Evolutionary conservation across 2,113 vertebrate genomes (phyloP).

Genomic region (Callipepla squamata): DNA sequence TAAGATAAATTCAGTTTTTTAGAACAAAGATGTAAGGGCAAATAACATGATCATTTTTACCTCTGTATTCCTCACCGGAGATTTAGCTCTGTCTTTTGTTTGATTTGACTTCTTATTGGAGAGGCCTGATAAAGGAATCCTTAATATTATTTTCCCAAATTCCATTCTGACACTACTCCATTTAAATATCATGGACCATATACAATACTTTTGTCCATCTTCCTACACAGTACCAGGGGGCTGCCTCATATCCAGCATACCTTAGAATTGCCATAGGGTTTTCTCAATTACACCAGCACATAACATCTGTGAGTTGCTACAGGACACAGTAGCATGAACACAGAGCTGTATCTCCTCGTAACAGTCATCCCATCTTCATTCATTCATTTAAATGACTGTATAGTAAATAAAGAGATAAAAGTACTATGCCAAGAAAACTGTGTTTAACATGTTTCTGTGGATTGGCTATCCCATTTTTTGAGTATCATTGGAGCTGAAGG

Average conservation of each 20-base stretch:
- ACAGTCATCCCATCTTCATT: not conserved
- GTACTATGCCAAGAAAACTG: not conserved
- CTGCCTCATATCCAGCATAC: not conserved
- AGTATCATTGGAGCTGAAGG: not conserved
- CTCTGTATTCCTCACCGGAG: not conserved
- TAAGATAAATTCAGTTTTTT: not conserved
- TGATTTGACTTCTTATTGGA: not conserved
- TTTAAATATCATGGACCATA: not conserved
- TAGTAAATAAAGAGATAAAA: not conserved
- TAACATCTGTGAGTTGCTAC: not conserved
- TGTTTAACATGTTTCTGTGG: not conserved
- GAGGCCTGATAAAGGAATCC: not conserved
- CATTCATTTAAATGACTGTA: not conserved
- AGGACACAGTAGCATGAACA: not conserved
- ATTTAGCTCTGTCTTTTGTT: not conserved
- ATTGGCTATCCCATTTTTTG: not conserved
- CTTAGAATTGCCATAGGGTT: not conserved
- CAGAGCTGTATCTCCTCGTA: not conserved
- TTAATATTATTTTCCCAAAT: not conserved
- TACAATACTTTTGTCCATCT: not conserved
- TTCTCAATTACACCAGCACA: not conserved
- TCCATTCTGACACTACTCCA: not conserved
- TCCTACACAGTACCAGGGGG: not conserved
- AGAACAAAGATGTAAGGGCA: not conserved
- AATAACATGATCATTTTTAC: not conserved